Conservation (phyloP, 2,888 invertebrate species). For the Ochropleura leucogaster region DNA sequence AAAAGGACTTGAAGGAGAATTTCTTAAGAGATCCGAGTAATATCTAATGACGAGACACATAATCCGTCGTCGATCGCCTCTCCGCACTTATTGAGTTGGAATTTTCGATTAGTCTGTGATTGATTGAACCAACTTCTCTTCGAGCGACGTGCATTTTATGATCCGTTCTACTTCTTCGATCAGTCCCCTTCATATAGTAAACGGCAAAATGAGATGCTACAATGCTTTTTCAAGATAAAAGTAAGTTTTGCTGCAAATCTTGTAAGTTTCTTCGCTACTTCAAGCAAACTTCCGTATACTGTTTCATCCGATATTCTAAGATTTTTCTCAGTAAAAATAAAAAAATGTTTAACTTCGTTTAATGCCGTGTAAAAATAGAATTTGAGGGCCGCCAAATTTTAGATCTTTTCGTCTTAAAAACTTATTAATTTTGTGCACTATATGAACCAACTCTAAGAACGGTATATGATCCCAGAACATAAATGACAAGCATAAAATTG, state of each 20-base stretch:
- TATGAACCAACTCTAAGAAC: background rate
- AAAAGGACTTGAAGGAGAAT: conserved; percentile 76
- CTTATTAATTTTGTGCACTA: background rate
- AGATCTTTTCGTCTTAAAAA: conserved; percentile 8
- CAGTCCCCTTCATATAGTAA: conserved; percentile 74
- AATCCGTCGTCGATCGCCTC: conserved; percentile 83
- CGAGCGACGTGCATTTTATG: conserved; percentile 87
- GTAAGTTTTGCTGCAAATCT: conserved; percentile 48
- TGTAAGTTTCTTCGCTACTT: conserved; percentile 47
- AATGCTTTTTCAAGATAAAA: conserved; percentile 55
- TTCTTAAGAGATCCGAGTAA: conserved; percentile 77
- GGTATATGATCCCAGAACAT: background rate
- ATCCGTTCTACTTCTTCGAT: conserved; percentile 85
- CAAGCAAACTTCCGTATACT: conserved; percentile 45
- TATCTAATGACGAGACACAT: conserved; percentile 88
- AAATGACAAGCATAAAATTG: conserved; percentile 13
- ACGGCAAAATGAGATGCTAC: conserved; percentile 70
- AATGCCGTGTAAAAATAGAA: conserved; percentile 20
- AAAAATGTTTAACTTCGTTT: conserved; percentile 12
- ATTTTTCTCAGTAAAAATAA: conserved; percentile 32
- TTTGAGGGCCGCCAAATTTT: background rate
- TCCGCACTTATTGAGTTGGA: conserved; percentile 86
- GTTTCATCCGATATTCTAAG: conserved; percentile 52
- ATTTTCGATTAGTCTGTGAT: conserved; percentile 90
- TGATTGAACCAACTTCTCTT: conserved; percentile 87